Base-by-base conservation (phyloP, 1,140 invertebrate genomes). In the Sycophila sp. region DNA sequence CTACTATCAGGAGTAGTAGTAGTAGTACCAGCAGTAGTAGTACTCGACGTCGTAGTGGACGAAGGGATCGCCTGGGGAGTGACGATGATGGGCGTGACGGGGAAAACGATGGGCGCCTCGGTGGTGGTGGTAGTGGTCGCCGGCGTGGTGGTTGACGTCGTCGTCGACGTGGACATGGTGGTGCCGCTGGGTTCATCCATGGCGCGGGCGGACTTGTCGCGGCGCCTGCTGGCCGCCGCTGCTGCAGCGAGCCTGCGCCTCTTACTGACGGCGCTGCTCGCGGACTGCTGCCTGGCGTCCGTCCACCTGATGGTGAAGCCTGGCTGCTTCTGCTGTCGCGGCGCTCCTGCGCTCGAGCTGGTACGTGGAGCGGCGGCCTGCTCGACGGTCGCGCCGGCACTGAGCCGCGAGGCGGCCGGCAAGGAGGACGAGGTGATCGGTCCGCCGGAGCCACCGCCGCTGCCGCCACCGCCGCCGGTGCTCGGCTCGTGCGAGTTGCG, bases 371-470 rank as follows among this genome's bases (percentile, higher is more conserved):
- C 72, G 78, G 78, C 75, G 76, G 70, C 76, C 80, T 76, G 75
- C 74, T 80, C 83, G 79, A 83, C 80, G 80, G 81, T 78, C 80
- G 81, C 76, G 76, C 80, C 83, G 79, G 80, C 76, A 85, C 84
- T 86, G 82, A 79, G 75, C 76, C 73, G 78, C 34, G 36, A 30
- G n/a, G 59, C 60, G 71, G 69, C 73, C 76, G 77, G 71, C 76
- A 77, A 80, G 77, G 76, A 78, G 74, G 72, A 74, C 71, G 74
- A 76, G 73, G 69, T 70, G 73, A 58, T 71, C 74, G 75, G 74
- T 71, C 69, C 62, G 32, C 49, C 75, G 76, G 71, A 81, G 77
- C 78, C 82, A 80, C 79, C 81, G 78, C 80, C 75, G 69, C 75
- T 75, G n/a, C n/a, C n/a, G n/a, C n/a, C n/a, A 70, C 72, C 75